phyloP scores from a whole-genome alignment of 2,113 vertebrate species.

The Muntiacus muntjak region DNA sequence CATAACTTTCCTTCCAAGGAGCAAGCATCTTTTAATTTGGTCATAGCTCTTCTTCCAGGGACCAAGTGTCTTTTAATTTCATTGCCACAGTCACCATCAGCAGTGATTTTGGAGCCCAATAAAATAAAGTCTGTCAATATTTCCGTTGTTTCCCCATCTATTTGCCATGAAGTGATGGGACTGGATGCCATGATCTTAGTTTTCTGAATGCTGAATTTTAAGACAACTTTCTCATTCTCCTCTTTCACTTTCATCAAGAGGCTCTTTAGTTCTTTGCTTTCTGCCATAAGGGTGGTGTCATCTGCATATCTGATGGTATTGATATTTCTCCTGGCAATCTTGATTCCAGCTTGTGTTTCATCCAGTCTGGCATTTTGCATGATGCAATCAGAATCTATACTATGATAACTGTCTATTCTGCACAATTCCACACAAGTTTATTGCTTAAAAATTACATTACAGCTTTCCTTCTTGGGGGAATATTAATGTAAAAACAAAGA shows the following conservation, averaged over 20 bases:
- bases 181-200: not conserved
- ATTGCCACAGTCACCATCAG: not conserved
- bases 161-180: not conserved
- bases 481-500: not conserved
- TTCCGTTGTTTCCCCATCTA: not conserved
- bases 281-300: not conserved
- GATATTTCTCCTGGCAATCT: not conserved
- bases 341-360: not conserved
- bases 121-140: not conserved
- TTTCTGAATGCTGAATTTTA: not conserved
- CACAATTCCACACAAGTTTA: not conserved
- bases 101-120: not conserved
- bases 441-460: not conserved
- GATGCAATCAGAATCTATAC: not conserved
- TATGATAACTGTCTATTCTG: conserved; percentile 12
- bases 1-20: not conserved
- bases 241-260: not conserved
- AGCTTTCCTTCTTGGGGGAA: not conserved
- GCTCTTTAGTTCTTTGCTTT: not conserved
- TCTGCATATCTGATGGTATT: rapidly evolving
- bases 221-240: not conserved
- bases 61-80: not conserved
- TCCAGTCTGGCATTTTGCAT: not conserved
- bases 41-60: not conserved
- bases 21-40: not conserved